These are phyloP conservation scores for Hyperopisus bebe DNA, from an alignment of 2,113 vertebrate species.

Conservation along the genomic window DNA sequence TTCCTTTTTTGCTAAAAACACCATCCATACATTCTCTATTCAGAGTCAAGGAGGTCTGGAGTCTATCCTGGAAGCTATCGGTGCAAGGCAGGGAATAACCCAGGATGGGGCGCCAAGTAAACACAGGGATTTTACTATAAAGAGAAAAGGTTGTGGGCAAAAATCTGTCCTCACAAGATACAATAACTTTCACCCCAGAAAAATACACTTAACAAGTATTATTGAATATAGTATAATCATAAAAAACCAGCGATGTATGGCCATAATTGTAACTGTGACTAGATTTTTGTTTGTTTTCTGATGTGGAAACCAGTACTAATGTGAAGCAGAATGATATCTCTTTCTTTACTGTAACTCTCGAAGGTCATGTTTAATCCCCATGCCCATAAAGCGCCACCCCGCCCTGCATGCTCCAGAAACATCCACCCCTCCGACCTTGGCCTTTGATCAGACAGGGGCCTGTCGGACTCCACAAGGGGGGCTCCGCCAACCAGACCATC, in stretches of 20 bases:
- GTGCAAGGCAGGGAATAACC: background rate
- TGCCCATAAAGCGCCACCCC: background rate
- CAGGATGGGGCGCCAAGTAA: background rate
- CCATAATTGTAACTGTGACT: background rate
- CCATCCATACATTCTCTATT: background rate
- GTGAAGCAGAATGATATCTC: background rate
- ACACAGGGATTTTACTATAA: background rate
- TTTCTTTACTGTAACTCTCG: background rate
- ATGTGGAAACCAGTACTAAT: background rate
- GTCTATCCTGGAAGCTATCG: background rate
- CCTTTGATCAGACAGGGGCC: background rate
- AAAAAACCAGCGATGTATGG: background rate
- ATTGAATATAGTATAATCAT: background rate
- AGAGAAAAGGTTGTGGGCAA: background rate
- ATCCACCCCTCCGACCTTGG: background rate
- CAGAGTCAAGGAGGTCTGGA: background rate
- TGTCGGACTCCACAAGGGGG: background rate
- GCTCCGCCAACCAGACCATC: background rate
- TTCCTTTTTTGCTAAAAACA: background rate
- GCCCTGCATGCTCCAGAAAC: too few relatives aligned
- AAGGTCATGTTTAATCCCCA: constrained; percentile 9
- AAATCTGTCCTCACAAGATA: background rate
- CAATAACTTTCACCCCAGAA: background rate
- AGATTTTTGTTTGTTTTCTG: background rate
- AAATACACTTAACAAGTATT: background rate